Evolutionary conservation across 2,797 vertebrate species (phyloP), one percentile per base, ranked within the genome.

Genomic region (Falco rusticolus): DNA sequence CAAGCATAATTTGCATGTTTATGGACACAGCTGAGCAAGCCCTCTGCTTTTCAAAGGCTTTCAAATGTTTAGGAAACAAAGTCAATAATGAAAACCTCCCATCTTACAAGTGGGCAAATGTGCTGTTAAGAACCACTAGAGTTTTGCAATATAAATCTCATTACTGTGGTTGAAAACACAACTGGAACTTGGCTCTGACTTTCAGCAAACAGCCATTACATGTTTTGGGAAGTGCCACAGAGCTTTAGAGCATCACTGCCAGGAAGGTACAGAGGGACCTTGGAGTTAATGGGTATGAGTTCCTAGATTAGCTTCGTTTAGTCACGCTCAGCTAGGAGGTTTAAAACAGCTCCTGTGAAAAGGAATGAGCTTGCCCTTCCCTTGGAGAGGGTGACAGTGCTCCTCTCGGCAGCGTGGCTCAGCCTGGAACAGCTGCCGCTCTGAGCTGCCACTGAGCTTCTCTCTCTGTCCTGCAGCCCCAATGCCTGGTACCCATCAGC

Each of bases 11-110:
- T 75, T 80, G 24, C 90, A 57, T 93, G 93, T 93, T 95, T 94
- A 85, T 6, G 28, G 86, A 87, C 75, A 78, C 90, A 95, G 86
- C 57, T 81, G 92, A 95, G n/a, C 87, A 89, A 92, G 34, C 16
- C 50, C 68, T 90, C 24, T 65, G 78, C 57, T 84, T 94, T 94
- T 92, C 86, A 92, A 90, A 96, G 90, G 26, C 48, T 89, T 77
- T 74, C n/a, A 82, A 15, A 90, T 87, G 89, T 95, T 96, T 95
- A 92, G 90, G 81, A 96, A 96, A 96, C 89, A 94, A 89, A 87
- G 50, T 25, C 20, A 16, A 16, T 39, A 90, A 85, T 0, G 10
- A 77, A 94, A 92, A 75, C 37, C 54, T 90, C 45, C 51, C 47
- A 31, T 56, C 54, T 45, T 16, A n/a, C 59, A 82, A 87, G 66